Conservation (phyloP, 2,113 vertebrate genomes). For the Macrotis lagotis region DNA sequence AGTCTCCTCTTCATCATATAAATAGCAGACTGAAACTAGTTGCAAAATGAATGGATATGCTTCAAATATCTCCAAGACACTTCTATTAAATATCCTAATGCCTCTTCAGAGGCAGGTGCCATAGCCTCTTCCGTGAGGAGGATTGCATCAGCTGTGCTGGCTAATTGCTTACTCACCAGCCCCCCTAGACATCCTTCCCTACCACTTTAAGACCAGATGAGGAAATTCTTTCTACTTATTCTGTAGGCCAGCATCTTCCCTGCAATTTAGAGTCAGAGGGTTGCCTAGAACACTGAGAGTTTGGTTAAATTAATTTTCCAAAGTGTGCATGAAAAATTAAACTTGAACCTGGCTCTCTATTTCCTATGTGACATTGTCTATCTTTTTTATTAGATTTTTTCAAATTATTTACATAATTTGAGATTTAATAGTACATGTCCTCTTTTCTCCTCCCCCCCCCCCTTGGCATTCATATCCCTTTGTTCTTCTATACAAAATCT, state of each 20-base stretch:
- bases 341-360: background rate
- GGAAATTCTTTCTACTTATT: background rate
- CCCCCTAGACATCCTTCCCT: background rate
- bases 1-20: background rate
- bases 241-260: background rate
- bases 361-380: background rate
- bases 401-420: background rate
- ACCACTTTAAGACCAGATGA: background rate
- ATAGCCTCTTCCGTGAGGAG: background rate
- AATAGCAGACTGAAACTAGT: background rate
- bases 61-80: background rate
- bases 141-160: background rate
- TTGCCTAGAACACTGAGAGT: background rate
- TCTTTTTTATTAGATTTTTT: background rate
- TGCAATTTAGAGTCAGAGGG: background rate
- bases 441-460: background rate
- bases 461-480: background rate
- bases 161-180: background rate
- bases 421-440: background rate
- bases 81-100: background rate
- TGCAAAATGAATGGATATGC: background rate
- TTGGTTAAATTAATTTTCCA: background rate
- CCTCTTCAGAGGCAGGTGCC: background rate
- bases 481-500: background rate
- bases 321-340: background rate